These are phyloP conservation scores for Lophura nycthemera DNA, from an alignment of 2,113 vertebrate species.

Conservation along the genomic window DNA sequence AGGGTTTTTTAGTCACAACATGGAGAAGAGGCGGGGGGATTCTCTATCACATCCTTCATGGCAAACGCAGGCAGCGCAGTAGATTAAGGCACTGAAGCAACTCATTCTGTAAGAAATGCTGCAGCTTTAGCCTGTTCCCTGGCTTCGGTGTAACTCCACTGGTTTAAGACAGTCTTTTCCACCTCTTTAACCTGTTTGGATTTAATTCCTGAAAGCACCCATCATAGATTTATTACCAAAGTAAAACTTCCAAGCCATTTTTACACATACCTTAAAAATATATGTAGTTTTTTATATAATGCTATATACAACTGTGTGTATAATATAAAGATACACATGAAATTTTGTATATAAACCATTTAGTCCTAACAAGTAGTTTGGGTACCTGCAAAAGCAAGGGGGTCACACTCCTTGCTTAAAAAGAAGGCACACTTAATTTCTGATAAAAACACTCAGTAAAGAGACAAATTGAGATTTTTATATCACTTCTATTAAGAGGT, in stretches of 20 bases:
- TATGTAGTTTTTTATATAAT: neutral
- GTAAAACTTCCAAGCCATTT: neutral
- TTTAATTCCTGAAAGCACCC: neutral
- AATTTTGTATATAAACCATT: neutral
- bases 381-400: neutral
- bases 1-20: neutral
- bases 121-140: neutral
- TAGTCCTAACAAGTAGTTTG: neutral
- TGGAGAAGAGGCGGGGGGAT: accelerated
- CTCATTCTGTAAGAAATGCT: neutral
- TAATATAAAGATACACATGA: neutral
- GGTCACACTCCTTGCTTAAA: neutral
- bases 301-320: neutral
- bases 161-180: neutral
- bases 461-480: neutral
- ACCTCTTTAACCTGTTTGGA: neutral
- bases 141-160: accelerated
- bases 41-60: neutral
- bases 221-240: too few species aligned
- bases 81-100: neutral
- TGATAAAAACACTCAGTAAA: neutral
- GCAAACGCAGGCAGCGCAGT: accelerated
- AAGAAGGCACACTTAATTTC: neutral
- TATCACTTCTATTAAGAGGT: neutral
- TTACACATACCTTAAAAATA: neutral